A percentile compares a stretch with the other conserved stretches of the same genome.
Evolutionary conservation across 2,113 vertebrate genomes (phyloP).

Genomic region (Odontophorus gujanensis): DNA sequence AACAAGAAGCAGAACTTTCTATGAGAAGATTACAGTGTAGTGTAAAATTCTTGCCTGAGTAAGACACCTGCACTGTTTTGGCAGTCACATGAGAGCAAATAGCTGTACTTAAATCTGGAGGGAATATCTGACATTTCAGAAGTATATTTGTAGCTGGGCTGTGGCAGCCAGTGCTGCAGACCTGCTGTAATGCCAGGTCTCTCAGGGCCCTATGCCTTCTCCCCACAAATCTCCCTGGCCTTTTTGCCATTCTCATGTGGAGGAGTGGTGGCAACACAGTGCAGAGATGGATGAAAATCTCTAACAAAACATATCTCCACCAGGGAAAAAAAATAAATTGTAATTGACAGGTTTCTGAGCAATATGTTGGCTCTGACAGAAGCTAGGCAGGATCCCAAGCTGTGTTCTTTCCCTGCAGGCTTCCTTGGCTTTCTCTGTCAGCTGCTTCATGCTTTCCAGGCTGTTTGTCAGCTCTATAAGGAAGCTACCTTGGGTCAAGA

Average conservation of each 20-base stretch:
- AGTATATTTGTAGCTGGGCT: background rate
- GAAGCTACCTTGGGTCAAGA: background rate
- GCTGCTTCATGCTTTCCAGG: background rate
- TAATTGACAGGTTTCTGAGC: slow-evolving; percentile 24
- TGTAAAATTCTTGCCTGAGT: background rate
- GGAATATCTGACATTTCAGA: slow-evolving; percentile 16
- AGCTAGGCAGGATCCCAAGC: background rate
- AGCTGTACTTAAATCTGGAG: background rate
- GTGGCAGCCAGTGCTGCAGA: background rate
- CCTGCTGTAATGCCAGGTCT: background rate
- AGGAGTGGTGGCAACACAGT: background rate
- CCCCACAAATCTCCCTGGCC: background rate
- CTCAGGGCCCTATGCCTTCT: background rate
- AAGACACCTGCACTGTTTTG: background rate
- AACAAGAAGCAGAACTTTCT: slow-evolving; percentile 16
- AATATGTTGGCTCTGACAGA: background rate
- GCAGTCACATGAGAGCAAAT: background rate
- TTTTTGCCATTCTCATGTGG: background rate
- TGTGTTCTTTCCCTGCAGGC: background rate
- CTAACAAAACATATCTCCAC: background rate
- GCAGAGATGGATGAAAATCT: slow-evolving; percentile 2
- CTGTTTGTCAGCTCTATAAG: background rate
- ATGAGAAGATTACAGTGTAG: background rate
- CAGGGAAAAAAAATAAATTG: background rate
- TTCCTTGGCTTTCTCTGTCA: background rate